These are phyloP conservation scores for Phacellophora camtschatica DNA, from an alignment of 30 jellyfish, hydroid and myxozoan species.

Conservation along the genomic window DNA sequence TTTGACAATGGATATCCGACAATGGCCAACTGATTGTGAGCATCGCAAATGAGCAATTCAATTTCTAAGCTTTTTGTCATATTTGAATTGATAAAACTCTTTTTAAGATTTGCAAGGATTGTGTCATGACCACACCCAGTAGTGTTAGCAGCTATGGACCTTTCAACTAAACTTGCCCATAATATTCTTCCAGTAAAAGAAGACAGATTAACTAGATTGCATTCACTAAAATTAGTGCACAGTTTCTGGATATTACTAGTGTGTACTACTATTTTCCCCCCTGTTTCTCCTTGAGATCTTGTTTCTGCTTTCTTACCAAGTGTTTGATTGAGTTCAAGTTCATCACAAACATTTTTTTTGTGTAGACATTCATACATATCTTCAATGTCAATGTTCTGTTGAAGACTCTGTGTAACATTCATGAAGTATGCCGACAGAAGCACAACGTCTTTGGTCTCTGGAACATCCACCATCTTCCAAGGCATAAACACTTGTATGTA, in stretches of 20 bases:
- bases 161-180: neutral
- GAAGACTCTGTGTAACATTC: neutral
- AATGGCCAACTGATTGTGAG: neutral
- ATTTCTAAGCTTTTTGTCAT: neutral
- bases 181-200: neutral
- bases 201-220: neutral
- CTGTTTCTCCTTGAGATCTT: neutral
- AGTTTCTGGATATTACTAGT: too few relatives aligned
- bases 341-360: neutral
- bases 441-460: neutral
- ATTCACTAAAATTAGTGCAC: neutral
- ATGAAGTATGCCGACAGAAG: conserved; percentile 22
- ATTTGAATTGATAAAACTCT: neutral
- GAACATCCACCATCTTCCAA: neutral
- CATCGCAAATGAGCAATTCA: neutral
- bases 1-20: neutral
- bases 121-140: neutral
- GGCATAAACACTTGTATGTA: conserved; percentile 19
- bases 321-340: neutral
- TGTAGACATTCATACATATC: neutral
- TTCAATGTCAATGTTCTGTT: neutral
- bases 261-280: too few relatives aligned
- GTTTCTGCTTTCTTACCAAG: neutral
- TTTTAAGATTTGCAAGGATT: neutral
- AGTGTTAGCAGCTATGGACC: neutral